These are phyloP conservation scores for Geotrupes spiniger DNA, from an alignment of 2,888 invertebrate genomes.

Conservation along the genomic window DNA sequence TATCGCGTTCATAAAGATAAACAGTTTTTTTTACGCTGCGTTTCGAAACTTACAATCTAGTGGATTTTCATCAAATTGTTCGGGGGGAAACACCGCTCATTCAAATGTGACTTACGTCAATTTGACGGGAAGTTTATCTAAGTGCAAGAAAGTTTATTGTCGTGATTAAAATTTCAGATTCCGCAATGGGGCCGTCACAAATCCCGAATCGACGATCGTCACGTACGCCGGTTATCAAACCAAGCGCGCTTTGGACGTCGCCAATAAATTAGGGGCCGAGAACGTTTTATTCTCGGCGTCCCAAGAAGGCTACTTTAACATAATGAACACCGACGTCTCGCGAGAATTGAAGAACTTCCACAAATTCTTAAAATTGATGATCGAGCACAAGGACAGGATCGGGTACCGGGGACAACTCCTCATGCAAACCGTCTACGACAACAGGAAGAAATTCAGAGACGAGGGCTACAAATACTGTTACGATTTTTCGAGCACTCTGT, in stretches of 20 bases:
- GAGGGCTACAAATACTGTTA: constrained; percentile 62
- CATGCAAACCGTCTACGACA: constrained; percentile 39
- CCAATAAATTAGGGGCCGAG: constrained; percentile 60
- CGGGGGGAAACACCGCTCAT: too few relatives aligned
- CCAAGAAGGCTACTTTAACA: constrained; percentile 30
- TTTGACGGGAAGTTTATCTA: too few relatives aligned
- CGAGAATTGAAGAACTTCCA: constrained; percentile 62
- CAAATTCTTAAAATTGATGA: constrained; percentile 59
- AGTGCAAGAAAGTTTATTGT: too few relatives aligned
- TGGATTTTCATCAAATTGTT: too few relatives aligned
- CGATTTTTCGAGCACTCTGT: constrained; percentile 63
- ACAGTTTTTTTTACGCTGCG: too few relatives aligned
- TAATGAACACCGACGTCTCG: constrained; percentile 59
- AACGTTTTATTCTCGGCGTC: constrained; percentile 53
- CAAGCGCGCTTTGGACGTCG: constrained; percentile 61
- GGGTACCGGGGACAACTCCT: constrained; percentile 61
- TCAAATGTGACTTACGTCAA: too few relatives aligned
- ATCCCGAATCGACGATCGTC: constrained; percentile 58
- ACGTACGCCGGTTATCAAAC: constrained; percentile 61
- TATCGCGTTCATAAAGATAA: too few relatives aligned
- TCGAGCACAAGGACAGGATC: constrained; percentile 62
- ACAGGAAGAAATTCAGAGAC: constrained; percentile 44
- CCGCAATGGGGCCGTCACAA: constrained; percentile 60
- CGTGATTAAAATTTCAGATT: too few relatives aligned
- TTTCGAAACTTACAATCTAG: too few relatives aligned